Percentiles rank a stretch among this genome's conserved stretches.
Conservation (phyloP, 2,888 invertebrate genomes). For the Sarcophaga variegata region DNA sequence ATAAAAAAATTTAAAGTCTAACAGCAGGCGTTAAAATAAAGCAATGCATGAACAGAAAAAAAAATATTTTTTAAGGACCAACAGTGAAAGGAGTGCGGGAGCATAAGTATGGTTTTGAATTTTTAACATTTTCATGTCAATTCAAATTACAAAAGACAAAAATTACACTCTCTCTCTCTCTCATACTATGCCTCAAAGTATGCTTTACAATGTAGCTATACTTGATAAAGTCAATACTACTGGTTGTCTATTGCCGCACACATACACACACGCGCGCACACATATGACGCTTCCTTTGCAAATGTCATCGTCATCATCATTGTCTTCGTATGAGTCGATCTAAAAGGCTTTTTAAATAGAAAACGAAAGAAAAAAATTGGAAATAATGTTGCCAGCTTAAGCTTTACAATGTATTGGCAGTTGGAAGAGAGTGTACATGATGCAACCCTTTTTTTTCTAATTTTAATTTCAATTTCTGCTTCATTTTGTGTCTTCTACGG, state of each 20-base stretch:
- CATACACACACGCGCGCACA: constrained; percentile 25
- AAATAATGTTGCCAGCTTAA: constrained; percentile 62
- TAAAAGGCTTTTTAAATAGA: constrained; percentile 61
- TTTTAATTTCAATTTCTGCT: constrained; percentile 71
- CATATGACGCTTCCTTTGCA: constrained; percentile 65
- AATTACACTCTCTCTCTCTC: constrained; percentile 23
- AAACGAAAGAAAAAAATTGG: constrained; percentile 20
- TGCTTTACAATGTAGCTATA: constrained; percentile 27
- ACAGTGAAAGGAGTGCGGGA: constrained; percentile 40
- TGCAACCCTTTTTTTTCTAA: constrained; percentile 70
- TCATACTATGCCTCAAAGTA: not conserved
- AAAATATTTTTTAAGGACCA: constrained; percentile 24
- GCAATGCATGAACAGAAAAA: constrained; percentile 14
- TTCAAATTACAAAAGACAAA: constrained; percentile 70
- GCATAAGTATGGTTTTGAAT: constrained; percentile 67
- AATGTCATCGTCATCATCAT: not conserved
- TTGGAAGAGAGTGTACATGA: constrained; percentile 23
- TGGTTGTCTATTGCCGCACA: not conserved
- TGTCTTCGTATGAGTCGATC: constrained; percentile 39
- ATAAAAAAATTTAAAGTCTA: constrained; percentile 43
- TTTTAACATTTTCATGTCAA: constrained; percentile 68
- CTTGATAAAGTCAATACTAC: constrained; percentile 69
- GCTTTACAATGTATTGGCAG: constrained; percentile 37
- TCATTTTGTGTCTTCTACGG: constrained; percentile 58
- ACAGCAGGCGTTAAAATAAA: constrained; percentile 64